A percentile compares a stretch with the other conserved stretches of the same genome.
These are phyloP conservation scores for Apis dorsata DNA, from an alignment of 1,140 invertebrate species.

Conservation along the genomic window DNA sequence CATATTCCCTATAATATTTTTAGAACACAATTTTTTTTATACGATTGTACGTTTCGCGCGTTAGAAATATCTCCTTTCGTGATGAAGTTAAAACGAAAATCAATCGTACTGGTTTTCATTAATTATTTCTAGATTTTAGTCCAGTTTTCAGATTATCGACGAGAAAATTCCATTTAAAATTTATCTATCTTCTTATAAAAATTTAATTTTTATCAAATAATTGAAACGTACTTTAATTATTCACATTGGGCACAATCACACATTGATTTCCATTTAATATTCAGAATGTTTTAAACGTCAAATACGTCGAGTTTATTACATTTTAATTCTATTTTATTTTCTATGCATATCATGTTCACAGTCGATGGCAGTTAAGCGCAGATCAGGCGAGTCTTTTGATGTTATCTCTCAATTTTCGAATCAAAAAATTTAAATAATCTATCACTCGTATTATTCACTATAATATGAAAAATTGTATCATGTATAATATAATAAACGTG, in stretches of 20 bases:
- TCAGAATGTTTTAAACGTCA: constrained; percentile 15
- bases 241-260: constrained; percentile 48
- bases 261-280: constrained; percentile 34
- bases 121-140: constrained; percentile 5
- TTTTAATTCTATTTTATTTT: constrained; percentile 35
- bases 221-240: constrained; percentile 45
- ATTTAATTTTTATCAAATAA: constrained; percentile 51
- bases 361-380: constrained; percentile 55
- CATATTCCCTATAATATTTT: constrained; percentile 22
- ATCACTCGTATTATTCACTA: neutral
- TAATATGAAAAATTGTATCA: constrained; percentile 22
- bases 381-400: constrained; percentile 34
- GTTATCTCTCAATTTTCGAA: neutral
- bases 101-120: neutral
- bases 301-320: constrained; percentile 35
- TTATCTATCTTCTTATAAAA: constrained; percentile 47
- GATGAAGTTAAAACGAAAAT: neutral
- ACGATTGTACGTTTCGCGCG: constrained; percentile 29
- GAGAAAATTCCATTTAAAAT: constrained; percentile 2
- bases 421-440: constrained; percentile 13
- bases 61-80: neutral
- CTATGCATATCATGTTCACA: constrained; percentile 49
- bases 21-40: constrained; percentile 43
- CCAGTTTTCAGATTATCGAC: neutral
- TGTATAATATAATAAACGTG: neutral